Percentiles rank a stretch among this genome's conserved stretches.
phyloP scores from a whole-genome alignment of 2,113 vertebrate species.

The Oreochromis niloticus region DNA sequence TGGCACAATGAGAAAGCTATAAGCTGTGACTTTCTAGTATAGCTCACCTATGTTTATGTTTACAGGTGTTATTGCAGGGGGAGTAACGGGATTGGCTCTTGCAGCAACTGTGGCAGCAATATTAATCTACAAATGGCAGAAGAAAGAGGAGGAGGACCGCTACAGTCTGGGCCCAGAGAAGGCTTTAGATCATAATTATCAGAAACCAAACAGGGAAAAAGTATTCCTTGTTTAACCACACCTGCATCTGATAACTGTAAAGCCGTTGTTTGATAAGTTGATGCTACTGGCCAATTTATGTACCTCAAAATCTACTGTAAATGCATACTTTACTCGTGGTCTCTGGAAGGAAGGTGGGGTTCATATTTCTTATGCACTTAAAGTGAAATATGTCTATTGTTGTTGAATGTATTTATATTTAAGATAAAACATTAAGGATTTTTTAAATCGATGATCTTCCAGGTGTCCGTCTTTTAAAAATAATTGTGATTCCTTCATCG shows the following conservation, averaged over 20 bases:
- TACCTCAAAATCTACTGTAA: neutral
- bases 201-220: slow-evolving; percentile 73
- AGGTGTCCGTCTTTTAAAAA: neutral
- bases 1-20: neutral
- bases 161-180: slow-evolving; percentile 75
- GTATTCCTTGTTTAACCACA: slow-evolving; percentile 75
- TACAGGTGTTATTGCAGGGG: slow-evolving; percentile 81
- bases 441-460: neutral
- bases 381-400: neutral
- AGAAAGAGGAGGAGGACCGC: slow-evolving; percentile 77
- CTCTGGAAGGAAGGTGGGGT: neutral
- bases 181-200: slow-evolving; percentile 74
- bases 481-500: neutral
- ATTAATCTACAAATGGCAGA: slow-evolving; percentile 84
- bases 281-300: neutral
- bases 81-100: slow-evolving; percentile 73
- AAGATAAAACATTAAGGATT: neutral
- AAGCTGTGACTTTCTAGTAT: neutral
- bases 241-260: neutral
- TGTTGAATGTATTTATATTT: slow-evolving; percentile 6
- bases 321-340: neutral
- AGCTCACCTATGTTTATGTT: neutral
- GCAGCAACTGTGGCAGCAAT: slow-evolving; percentile 74
- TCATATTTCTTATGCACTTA: neutral
- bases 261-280: neutral